A percentile compares a stretch with the other conserved stretches of the same genome.
Conservation (phyloP, 2,888 invertebrate species). For the Icerya purchasi region DNA sequence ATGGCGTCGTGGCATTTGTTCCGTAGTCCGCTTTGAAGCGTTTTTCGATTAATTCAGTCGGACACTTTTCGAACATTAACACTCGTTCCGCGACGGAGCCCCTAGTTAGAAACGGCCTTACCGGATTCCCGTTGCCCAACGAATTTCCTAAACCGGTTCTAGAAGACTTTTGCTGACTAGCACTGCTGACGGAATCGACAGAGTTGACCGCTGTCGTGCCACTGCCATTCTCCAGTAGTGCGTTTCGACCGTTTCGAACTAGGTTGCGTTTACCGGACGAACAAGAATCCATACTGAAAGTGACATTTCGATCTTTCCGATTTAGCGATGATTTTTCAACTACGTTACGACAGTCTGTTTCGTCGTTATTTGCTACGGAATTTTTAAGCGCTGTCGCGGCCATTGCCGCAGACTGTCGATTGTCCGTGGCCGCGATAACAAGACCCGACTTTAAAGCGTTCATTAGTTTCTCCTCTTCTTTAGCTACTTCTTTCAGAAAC, state of each 20-base stretch:
- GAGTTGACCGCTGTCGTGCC: background rate
- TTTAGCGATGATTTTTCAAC: background rate
- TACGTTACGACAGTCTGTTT: background rate
- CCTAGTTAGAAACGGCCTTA: constrained; percentile 63
- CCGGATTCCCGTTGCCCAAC: constrained; percentile 33
- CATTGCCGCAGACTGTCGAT: constrained; percentile 5
- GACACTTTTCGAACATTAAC: constrained; percentile 74
- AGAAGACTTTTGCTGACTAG: background rate
- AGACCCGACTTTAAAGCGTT: constrained; percentile 55
- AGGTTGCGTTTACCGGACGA: background rate
- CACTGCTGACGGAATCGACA: constrained; percentile 9
- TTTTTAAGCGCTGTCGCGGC: too few relatives aligned
- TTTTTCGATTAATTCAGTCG: constrained; percentile 54
- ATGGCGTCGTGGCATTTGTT: constrained; percentile 30
- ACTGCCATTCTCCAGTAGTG: background rate
- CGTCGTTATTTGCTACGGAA: background rate
- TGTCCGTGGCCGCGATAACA: constrained; percentile 26
- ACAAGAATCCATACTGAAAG: background rate
- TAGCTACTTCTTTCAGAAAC: constrained; percentile 44
- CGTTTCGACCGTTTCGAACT: constrained; percentile 1
- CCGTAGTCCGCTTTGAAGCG: constrained; percentile 28
- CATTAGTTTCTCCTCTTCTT: constrained; percentile 56
- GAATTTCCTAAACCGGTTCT: constrained; percentile 19
- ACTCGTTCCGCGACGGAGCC: constrained; percentile 80
- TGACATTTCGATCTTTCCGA: constrained; percentile 6